phyloP scores from a whole-genome alignment of 2,888 invertebrate genomes.

The Seladonia tumulorum region DNA sequence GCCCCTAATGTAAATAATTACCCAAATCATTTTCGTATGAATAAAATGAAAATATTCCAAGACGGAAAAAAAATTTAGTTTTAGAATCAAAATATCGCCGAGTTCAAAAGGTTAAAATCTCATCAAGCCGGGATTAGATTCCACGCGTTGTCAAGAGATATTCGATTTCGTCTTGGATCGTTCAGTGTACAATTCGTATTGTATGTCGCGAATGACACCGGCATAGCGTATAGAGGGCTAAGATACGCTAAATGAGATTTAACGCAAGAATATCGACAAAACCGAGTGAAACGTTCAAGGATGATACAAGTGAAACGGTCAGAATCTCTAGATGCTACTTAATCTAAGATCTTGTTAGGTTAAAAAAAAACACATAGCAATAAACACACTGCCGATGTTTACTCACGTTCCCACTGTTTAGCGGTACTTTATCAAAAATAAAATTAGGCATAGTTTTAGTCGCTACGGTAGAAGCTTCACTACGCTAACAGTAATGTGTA shows the following conservation, averaged over 20 bases:
- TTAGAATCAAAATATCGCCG: too few species aligned
- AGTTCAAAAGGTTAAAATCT: too few species aligned
- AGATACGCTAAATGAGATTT: neutral
- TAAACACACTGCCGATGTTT: neutral
- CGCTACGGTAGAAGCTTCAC: neutral
- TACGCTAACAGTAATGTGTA: neutral
- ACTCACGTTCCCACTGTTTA: neutral
- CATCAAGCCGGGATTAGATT: too few species aligned
- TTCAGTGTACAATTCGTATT: too few species aligned
- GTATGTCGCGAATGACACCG: too few species aligned
- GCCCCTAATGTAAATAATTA: too few species aligned
- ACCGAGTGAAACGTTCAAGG: neutral
- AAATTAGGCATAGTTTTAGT: neutral
- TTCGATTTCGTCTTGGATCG: too few species aligned
- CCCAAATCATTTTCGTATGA: too few species aligned
- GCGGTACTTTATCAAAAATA: conserved; percentile 2
- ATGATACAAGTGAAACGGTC: neutral
- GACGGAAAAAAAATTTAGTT: too few species aligned
- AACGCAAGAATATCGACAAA: neutral
- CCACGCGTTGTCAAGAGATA: too few species aligned
- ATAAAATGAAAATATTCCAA: too few species aligned
- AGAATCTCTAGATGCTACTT: neutral
- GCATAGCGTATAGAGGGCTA: too few species aligned
- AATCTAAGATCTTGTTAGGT: neutral
- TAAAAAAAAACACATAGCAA: neutral